phyloP scores from a whole-genome alignment of 2,888 invertebrate genomes.

The Caenorhabditis japonica region DNA sequence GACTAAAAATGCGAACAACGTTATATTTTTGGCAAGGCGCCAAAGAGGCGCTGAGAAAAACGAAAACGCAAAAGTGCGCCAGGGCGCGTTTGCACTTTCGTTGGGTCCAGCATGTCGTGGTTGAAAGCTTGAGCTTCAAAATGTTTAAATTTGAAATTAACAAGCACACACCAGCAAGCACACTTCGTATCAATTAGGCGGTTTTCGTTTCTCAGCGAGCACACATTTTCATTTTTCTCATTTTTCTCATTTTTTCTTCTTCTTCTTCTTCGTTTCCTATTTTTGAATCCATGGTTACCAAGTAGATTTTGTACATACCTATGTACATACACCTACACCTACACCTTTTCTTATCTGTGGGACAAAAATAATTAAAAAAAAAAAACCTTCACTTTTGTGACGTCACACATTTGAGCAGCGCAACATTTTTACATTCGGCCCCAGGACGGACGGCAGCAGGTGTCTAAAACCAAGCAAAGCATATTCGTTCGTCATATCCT shows the following conservation, averaged over 20 bases:
- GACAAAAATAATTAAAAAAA: too few relatives aligned
- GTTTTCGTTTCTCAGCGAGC: conserved; percentile 2
- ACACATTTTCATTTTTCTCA: conserved; percentile 3
- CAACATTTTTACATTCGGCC: conserved; percentile 27
- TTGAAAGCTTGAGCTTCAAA: too few relatives aligned
- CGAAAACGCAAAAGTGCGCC: too few relatives aligned
- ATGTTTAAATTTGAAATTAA: background rate
- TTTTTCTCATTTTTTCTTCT: conserved; percentile 1
- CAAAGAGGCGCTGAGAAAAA: too few relatives aligned
- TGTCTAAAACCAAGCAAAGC: conserved; percentile 34
- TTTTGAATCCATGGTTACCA: conserved; percentile 37
- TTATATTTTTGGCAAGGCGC: too few relatives aligned
- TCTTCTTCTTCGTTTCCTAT: conserved; percentile 2
- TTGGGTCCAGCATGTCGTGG: too few relatives aligned
- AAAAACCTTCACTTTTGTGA: conserved; percentile 10
- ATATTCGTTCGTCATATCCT: conserved; percentile 18
- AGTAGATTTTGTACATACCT: background rate
- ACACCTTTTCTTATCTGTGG: too few relatives aligned
- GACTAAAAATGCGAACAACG: too few relatives aligned
- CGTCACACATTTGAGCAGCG: conserved; percentile 11
- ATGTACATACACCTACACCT: too few relatives aligned
- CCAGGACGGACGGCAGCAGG: conserved; percentile 28
- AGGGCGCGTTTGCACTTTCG: too few relatives aligned
- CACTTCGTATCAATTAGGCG: conserved; percentile 11
- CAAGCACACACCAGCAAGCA: background rate